phyloP scores from a whole-genome alignment of 1,140 invertebrate species.

The Gonatopus flavifemur region DNA sequence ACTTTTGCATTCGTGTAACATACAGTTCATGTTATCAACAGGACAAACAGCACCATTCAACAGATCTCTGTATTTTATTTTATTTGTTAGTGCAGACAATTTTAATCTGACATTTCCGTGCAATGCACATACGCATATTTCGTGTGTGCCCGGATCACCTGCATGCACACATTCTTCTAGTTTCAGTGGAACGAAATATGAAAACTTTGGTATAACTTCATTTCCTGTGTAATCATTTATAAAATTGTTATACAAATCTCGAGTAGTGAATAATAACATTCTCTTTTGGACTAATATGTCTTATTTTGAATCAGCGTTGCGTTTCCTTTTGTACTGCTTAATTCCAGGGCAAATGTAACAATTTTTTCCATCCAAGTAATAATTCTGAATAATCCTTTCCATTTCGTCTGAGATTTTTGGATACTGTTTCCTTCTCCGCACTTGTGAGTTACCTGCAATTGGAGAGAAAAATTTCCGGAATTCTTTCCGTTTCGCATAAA shows the following conservation, averaged over 20 bases:
- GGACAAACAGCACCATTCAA: neutral
- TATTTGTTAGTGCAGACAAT: constrained; percentile 1
- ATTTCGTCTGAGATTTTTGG: no score
- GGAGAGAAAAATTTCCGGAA: no score
- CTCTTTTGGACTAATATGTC: constrained; percentile 2
- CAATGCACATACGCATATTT: constrained; percentile 6
- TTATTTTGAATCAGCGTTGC: no score
- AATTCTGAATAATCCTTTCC: neutral
- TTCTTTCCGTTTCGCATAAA: no score
- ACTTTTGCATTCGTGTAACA: neutral
- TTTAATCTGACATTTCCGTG: neutral
- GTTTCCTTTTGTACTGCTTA: constrained; percentile 3
- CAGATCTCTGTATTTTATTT: constrained; percentile 8
- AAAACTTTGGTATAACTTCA: constrained; percentile 7
- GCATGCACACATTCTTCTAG: constrained; percentile 6
- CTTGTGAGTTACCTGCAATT: no score
- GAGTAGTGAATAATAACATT: neutral
- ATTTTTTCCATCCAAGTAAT: constrained; percentile 4
- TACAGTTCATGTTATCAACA: neutral
- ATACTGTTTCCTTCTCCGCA: no score
- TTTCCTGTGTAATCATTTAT: constrained; percentile 3
- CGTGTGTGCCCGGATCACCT: constrained; percentile 8
- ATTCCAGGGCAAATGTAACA: constrained; percentile 5
- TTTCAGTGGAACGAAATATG: constrained; percentile 6
- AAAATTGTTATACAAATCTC: neutral